A percentile compares a stretch with the other conserved stretches of the same genome.
phyloP scores from a whole-genome alignment of 2,888 invertebrate species.

The Rhagium mordax region DNA sequence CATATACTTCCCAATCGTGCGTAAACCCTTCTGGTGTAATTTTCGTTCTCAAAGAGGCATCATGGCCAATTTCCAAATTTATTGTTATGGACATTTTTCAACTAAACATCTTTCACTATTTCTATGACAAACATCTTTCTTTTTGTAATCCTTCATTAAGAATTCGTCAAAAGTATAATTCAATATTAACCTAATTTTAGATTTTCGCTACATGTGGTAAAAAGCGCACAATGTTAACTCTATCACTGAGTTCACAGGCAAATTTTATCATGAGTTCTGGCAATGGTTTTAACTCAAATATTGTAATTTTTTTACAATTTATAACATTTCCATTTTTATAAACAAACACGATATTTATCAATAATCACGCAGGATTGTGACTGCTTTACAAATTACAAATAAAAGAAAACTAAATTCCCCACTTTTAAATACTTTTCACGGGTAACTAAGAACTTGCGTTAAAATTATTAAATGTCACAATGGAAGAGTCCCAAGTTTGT shows the following conservation, averaged over 20 bases:
- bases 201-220: conserved; percentile 50
- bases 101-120: conserved; percentile 50
- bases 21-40: conserved; percentile 93
- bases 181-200: conserved; percentile 53
- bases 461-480: too few species aligned
- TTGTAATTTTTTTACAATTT: background rate
- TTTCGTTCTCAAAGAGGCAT: conserved; percentile 85
- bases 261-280: background rate
- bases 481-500: too few species aligned
- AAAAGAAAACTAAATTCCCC: conserved; percentile 24
- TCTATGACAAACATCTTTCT: conserved; percentile 45
- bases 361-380: conserved; percentile 32
- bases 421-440: background rate
- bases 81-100: conserved; percentile 81
- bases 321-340: conserved; percentile 30
- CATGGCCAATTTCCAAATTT: conserved; percentile 94
- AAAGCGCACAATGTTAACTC: background rate
- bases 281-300: background rate
- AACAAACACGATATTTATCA: conserved; percentile 41
- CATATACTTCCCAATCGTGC: conserved; percentile 98
- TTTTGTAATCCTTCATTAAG: conserved; percentile 44
- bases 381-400: conserved; percentile 1
- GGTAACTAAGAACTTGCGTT: too few species aligned
- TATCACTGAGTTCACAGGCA: background rate
- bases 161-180: conserved; percentile 42